Conservation (phyloP, 2,888 invertebrate genomes). For the Drosophila yooni region DNA sequence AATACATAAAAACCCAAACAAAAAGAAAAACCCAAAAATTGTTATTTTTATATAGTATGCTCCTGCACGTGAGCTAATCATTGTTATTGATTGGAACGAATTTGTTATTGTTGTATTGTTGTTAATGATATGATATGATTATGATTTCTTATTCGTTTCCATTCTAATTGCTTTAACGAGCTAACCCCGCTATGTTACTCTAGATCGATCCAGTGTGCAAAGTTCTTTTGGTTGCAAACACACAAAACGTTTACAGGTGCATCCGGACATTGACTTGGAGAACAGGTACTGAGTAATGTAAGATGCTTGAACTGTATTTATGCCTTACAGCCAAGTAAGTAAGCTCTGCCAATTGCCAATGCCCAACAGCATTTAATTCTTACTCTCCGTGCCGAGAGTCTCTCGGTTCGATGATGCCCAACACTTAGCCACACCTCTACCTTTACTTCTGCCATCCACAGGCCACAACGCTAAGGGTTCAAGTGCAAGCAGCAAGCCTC, state of each 20-base stretch:
- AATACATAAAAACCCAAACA: constrained; percentile 28
- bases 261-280: constrained; percentile 10
- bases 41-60: constrained; percentile 38
- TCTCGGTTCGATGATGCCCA: neutral
- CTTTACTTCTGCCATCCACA: constrained; percentile 46
- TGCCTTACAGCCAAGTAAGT: constrained; percentile 56
- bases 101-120: constrained; percentile 48
- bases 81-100: constrained; percentile 43
- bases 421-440: neutral
- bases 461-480: constrained; percentile 47
- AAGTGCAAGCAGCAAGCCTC: constrained; percentile 39
- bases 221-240: constrained; percentile 78
- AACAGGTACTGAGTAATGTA: constrained; percentile 40
- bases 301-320: constrained; percentile 15
- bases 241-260: constrained; percentile 64
- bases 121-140: constrained; percentile 19
- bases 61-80: constrained; percentile 54
- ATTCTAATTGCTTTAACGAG: constrained; percentile 49
- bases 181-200: constrained; percentile 50
- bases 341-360: constrained; percentile 19
- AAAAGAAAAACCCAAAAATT: constrained; percentile 22
- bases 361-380: constrained; percentile 26
- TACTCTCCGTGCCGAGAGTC: constrained; percentile 1
- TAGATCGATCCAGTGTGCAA: constrained; percentile 46
- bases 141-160: constrained; percentile 9